Conservation (phyloP, 2,113 vertebrate genomes). For the Orthonyx spaldingii region DNA sequence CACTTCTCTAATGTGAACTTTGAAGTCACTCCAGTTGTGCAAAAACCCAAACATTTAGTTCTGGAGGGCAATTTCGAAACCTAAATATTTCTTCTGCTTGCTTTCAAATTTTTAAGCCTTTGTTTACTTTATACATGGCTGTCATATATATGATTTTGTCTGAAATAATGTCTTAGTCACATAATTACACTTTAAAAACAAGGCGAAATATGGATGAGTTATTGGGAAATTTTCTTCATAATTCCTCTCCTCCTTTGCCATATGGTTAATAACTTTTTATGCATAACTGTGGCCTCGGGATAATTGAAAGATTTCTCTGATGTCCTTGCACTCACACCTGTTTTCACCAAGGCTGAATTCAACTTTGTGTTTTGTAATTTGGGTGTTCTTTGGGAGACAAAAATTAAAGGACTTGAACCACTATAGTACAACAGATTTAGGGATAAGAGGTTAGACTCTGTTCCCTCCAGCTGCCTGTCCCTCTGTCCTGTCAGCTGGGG, state of each 20-base stretch:
- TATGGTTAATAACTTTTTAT: not conserved
- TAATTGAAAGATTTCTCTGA: not conserved
- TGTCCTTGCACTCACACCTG: not conserved
- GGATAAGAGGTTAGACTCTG: not conserved
- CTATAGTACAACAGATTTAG: not conserved
- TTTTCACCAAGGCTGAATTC: not conserved
- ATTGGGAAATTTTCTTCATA: not conserved
- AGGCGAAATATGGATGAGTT: not conserved
- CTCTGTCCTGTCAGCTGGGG: not conserved
- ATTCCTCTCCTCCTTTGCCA: not conserved
- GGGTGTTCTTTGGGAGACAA: not conserved
- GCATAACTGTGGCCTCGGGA: not conserved
- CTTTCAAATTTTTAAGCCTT: not conserved
- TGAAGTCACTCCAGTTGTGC: not conserved
- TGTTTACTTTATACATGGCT: not conserved
- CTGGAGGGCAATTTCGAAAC: not conserved
- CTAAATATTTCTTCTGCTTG: not conserved
- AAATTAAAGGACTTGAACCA: not conserved
- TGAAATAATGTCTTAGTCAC: not conserved
- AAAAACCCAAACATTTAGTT: not conserved
- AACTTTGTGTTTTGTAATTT: not conserved
- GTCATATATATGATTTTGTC: not conserved
- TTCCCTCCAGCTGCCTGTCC: not conserved
- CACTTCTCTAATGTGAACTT: not conserved
- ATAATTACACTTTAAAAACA: not conserved